Conservation (phyloP, 1,140 invertebrate genomes). For the Diorhabda carinulata region DNA sequence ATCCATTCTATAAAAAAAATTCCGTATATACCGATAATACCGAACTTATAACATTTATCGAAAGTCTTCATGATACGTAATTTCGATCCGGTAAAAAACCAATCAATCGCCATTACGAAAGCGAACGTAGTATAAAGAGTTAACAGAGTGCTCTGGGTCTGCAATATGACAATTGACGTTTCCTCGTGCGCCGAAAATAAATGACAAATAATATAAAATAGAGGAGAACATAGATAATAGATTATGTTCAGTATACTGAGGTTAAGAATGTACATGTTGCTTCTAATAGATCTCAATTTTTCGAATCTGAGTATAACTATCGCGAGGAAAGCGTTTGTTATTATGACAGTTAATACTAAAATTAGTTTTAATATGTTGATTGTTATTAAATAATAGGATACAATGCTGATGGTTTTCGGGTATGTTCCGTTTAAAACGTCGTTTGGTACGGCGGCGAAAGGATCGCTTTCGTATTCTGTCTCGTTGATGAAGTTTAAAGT, state of each 20-base stretch:
- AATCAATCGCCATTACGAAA: constrained; percentile 4
- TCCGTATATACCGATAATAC: not conserved
- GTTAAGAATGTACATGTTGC: constrained; percentile 27
- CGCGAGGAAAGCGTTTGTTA: constrained; percentile 22
- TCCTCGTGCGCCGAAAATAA: not conserved
- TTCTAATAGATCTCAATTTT: constrained; percentile 16
- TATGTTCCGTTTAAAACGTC: not conserved
- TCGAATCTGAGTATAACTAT: constrained; percentile 24
- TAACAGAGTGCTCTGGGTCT: constrained; percentile 15
- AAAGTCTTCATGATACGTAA: not conserved
- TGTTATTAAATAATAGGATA: not conserved
- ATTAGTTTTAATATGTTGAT: constrained; percentile 17
- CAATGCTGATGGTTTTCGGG: not conserved
- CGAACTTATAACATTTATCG: not conserved
- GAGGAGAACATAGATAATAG: constrained; percentile 16
- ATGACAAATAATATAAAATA: constrained; percentile 10
- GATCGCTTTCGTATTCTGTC: constrained; percentile 11
- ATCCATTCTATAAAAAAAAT: constrained; percentile 16
- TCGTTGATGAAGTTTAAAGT: constrained; percentile 4
- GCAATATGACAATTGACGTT: not conserved
- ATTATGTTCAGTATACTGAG: constrained; percentile 23
- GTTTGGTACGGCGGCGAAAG: constrained; percentile 5
- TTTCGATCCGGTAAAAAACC: constrained; percentile 7
- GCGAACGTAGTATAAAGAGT: constrained; percentile 7
- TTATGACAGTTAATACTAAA: constrained; percentile 12